Conservation (phyloP, 2,113 vertebrate species). For the Hyperoodon ampullatus region DNA sequence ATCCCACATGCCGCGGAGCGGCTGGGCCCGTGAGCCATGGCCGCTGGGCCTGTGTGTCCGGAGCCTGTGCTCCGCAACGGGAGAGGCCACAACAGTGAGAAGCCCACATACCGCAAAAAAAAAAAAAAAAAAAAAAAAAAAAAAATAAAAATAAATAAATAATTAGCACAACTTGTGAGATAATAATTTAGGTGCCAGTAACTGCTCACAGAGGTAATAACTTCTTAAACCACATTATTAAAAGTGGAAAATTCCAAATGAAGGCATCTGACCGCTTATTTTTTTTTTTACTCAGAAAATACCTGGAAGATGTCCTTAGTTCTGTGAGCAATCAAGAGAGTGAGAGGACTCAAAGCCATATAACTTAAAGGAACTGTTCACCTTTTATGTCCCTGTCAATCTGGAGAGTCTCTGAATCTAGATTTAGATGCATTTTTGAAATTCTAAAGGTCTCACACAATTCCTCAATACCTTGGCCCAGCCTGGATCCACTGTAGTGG, state of each 20-base stretch:
- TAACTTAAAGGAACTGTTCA: background rate
- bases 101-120: no score
- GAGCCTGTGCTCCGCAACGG: no score
- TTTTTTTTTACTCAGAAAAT: slow-evolving; percentile 16
- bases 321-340: slow-evolving; percentile 25
- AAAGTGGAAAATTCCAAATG: slow-evolving; percentile 67
- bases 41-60: no score
- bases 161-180: slow-evolving; percentile 49
- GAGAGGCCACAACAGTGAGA: no score
- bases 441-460: slow-evolving; percentile 36
- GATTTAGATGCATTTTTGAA: slow-evolving; percentile 47
- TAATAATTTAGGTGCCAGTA: slow-evolving; percentile 45
- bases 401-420: background rate
- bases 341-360: background rate
- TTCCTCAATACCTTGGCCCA: background rate
- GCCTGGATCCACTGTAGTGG: background rate
- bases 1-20: no score
- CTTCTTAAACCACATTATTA: slow-evolving; percentile 52
- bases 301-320: slow-evolving; percentile 28
- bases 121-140: no score
- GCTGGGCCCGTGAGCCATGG: no score
- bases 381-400: background rate
- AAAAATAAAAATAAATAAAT: no score
- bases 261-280: background rate
- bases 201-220: slow-evolving; percentile 51